Base-by-base conservation (phyloP, 2,113 vertebrate species). In the Sprattus sprattus region DNA sequence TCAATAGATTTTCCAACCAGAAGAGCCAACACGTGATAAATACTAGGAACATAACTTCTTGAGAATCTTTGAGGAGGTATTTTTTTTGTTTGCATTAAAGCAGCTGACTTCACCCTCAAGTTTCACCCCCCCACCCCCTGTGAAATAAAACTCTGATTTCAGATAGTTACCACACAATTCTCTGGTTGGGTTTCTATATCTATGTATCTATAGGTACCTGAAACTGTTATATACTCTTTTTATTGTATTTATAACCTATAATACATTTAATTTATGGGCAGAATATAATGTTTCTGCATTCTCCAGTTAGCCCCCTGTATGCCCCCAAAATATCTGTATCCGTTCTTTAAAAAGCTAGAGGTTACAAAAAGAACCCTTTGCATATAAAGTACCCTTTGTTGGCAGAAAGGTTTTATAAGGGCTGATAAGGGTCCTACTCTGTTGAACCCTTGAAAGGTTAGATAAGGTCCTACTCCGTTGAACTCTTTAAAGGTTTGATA, bases 341-440 rank as follows among this genome's bases (percentile, higher is more conserved):
- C 28, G 11, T 78, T 78, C 13, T 3, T 16, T 13, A 78, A 39
- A 78, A 78, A 39, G 71, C 28, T 13, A 28, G 11, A 78, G 64
- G 28, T 71, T 13, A 78, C 28, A 44, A 78, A 39, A 13, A 39
- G 71, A 39, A 39, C 28, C 71, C 4, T 78, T 78, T 78, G 71
- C 71, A 39, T 78, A 78, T 78, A 78, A 39, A 78, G 71, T 78
- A 32, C 71, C 71, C 71, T 64, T 25, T 64, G 60, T n/a, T 64
- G 60, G 60, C 22, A 64, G 20, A 25, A 25, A 64, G n/a, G 60
- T 25, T n/a, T 64, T 22, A 8, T 64, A 25, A 64, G 6, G 60
- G 20, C 60, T 64, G 20, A 64, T 6, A n/a, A 64, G 22, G 20
- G 22, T 25, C 1, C 16, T 64, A 20, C 7, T 22, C 60, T 7